Conservation (phyloP, 2,113 vertebrate species). For the Laticauda colubrina region DNA sequence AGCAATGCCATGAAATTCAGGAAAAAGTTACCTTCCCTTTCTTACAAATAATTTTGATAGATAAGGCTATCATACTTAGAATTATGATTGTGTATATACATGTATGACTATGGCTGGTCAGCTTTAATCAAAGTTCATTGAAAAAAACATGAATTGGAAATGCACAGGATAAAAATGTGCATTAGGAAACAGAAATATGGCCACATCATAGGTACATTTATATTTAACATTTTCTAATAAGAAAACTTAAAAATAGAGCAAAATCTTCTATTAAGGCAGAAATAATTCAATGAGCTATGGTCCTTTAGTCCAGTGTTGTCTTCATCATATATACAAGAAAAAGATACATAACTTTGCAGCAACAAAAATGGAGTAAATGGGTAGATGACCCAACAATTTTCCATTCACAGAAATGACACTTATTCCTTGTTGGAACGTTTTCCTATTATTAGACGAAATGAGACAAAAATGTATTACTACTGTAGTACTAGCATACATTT, state of each 20-base stretch:
- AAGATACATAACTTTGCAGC: not conserved
- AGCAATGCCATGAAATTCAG: not conserved
- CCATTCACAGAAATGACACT: not conserved
- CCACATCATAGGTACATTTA: not conserved
- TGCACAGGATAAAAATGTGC: not conserved
- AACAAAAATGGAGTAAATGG: not conserved
- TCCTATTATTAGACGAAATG: not conserved
- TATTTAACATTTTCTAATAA: not conserved
- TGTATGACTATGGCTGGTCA: not conserved
- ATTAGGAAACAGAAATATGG: not conserved
- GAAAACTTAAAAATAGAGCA: not conserved
- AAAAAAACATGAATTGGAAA: not conserved
- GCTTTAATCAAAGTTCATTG: not conserved
- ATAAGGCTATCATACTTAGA: not conserved
- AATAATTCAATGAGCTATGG: not conserved
- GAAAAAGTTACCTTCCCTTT: not conserved
- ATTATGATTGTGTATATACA: not conserved
- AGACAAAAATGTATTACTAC: not conserved
- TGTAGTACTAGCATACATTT: not conserved
- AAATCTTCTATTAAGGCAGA: not conserved
- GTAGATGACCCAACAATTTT: not conserved
- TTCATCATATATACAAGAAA: not conserved
- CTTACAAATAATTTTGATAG: not conserved
- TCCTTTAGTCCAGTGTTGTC: not conserved
- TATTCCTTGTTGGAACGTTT: not conserved